These are phyloP conservation scores for Nixonia krombeini DNA, from an alignment of 1,140 invertebrate genomes.

Conservation along the genomic window DNA sequence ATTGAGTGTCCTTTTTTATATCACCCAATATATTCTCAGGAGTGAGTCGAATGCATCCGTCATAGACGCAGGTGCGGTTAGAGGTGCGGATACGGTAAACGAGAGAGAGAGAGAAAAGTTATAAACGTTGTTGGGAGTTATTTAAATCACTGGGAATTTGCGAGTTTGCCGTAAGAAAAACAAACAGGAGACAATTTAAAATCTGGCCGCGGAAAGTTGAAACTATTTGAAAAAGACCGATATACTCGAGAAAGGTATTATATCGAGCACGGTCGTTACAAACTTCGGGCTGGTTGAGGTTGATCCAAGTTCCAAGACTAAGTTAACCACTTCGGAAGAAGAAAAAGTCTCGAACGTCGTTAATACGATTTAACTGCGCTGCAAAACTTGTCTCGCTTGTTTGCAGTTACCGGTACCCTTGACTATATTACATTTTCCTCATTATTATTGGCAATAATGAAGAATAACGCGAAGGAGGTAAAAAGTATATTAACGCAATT, in stretches of 20 bases:
- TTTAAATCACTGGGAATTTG: neutral
- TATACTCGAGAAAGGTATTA: constrained; percentile 40
- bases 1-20: too few relatives aligned
- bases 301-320: constrained; percentile 52
- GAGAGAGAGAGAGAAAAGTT: too few relatives aligned
- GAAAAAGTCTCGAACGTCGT: constrained; percentile 54
- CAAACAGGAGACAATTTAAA: too few relatives aligned
- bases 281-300: constrained; percentile 43
- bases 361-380: constrained; percentile 48
- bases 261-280: constrained; percentile 25
- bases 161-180: constrained; percentile 1
- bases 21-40: constrained; percentile 32
- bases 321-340: constrained; percentile 46
- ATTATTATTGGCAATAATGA: too few relatives aligned
- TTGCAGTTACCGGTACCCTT: too few relatives aligned
- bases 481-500: too few relatives aligned
- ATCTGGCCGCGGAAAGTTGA: constrained; percentile 36
- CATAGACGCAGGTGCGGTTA: too few relatives aligned
- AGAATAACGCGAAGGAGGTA: too few relatives aligned
- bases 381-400: constrained; percentile 33
- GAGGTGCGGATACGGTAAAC: too few relatives aligned
- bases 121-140: too few relatives aligned
- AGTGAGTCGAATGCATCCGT: constrained; percentile 30
- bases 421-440: too few relatives aligned
- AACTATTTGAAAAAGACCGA: constrained; percentile 36